Evolutionary conservation across 1,140 invertebrate species (phyloP).

Genomic region (Dendrolimus punctatus): DNA sequence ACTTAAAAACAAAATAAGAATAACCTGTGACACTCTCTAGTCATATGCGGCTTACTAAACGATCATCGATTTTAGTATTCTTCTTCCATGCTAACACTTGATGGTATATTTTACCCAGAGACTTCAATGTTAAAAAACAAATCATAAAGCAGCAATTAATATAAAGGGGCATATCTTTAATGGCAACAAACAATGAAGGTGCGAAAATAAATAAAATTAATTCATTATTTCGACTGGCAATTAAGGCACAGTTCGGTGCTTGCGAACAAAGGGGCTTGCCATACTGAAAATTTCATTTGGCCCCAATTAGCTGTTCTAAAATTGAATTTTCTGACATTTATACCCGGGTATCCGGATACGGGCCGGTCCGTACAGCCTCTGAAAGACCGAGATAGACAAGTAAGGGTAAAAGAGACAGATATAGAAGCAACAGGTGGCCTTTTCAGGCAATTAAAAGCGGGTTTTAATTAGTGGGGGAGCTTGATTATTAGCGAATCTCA

Average conservation of each 20-base stretch:
- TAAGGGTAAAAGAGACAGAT: conserved; percentile 22
- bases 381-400: conserved; percentile 17
- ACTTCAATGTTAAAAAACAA: too few relatives aligned
- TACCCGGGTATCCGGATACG: conserved; percentile 61
- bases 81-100: too few relatives aligned
- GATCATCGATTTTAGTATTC: too few relatives aligned
- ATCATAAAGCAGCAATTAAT: not conserved
- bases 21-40: too few relatives aligned
- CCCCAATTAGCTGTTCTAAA: conserved; percentile 57
- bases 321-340: conserved; percentile 64
- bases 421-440: conserved; percentile 54
- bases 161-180: not conserved
- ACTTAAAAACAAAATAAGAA: too few relatives aligned
- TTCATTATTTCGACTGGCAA: conserved; percentile 56
- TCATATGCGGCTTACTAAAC: too few relatives aligned
- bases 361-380: conserved; percentile 50
- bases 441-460: conserved; percentile 63
- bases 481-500: conserved; percentile 63
- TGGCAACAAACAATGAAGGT: not conserved
- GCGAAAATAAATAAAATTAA: conserved; percentile 30
- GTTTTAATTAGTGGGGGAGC: conserved; percentile 67
- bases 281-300: conserved; percentile 61
- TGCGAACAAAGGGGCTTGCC: conserved; percentile 48
- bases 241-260: conserved; percentile 38
- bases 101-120: too few relatives aligned